These are phyloP conservation scores for Holacanthella duospinosa DNA, from an alignment of 2,888 invertebrate genomes.

Conservation along the genomic window DNA sequence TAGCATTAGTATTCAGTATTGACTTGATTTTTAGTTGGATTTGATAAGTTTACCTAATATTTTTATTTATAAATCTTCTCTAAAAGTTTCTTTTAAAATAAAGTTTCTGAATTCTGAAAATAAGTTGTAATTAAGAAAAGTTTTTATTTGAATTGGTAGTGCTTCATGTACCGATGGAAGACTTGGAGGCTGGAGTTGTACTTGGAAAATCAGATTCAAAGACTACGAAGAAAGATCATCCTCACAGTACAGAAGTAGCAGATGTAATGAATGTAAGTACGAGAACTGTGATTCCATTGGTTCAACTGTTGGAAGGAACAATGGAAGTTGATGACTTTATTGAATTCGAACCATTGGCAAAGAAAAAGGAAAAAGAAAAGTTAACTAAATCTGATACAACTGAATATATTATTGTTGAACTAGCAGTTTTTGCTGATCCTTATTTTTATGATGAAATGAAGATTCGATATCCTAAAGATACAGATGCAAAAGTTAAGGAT, in stretches of 20 bases:
- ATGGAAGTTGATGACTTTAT: not conserved
- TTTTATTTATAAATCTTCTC: too few species aligned
- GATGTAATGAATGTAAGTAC: not conserved
- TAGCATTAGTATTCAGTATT: too few species aligned
- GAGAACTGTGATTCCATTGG: conserved; percentile 1
- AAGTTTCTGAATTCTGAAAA: too few species aligned
- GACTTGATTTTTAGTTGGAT: too few species aligned
- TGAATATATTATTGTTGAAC: conserved; percentile 37
- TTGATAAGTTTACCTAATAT: too few species aligned
- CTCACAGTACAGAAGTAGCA: not conserved
- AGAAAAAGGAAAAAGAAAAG: not conserved
- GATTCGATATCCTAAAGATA: conserved; percentile 27
- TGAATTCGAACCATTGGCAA: conserved; percentile 10
- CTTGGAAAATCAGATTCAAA: conserved; percentile 10
- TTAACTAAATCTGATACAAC: not conserved
- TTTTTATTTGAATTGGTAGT: too few species aligned
- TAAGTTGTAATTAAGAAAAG: too few species aligned
- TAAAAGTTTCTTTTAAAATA: too few species aligned
- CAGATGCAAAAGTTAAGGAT: conserved; percentile 28
- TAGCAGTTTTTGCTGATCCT: conserved; percentile 39
- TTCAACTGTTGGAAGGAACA: not conserved
- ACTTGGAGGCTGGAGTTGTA: conserved; percentile 23
- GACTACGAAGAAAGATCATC: not conserved
- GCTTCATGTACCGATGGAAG: conserved; percentile 25
- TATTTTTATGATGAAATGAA: conserved; percentile 34